Evolutionary conservation across 2,888 invertebrate genomes (phyloP).

Genomic region (Esperia sulphurella): DNA sequence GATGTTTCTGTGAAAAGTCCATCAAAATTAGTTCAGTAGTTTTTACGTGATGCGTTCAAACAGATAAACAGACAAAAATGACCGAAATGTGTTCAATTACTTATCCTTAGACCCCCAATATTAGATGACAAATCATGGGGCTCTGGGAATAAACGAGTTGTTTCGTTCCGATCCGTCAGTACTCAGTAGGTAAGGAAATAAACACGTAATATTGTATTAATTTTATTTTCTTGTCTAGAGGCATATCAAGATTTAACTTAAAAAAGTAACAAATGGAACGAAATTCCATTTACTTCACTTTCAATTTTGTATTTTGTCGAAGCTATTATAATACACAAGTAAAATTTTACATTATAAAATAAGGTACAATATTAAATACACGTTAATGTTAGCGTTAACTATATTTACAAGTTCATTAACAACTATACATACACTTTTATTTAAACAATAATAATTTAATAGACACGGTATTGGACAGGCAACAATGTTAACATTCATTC

Average conservation of each 20-base stretch:
- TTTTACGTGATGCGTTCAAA: no score
- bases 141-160: no score
- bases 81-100: no score
- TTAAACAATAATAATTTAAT: slow-evolving; percentile 72
- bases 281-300: slow-evolving; percentile 35
- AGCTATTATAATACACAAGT: slow-evolving; percentile 71
- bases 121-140: no score
- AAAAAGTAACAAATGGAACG: slow-evolving; percentile 39
- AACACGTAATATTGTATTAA: slow-evolving; percentile 1
- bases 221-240: slow-evolving; percentile 34
- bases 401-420: slow-evolving; percentile 69
- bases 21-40: no score
- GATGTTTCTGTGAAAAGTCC: no score
- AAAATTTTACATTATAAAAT: slow-evolving; percentile 71
- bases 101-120: no score
- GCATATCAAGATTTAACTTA: slow-evolving; percentile 23
- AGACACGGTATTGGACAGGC: slow-evolving; percentile 54
- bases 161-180: no score
- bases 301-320: slow-evolving; percentile 61
- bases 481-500: slow-evolving; percentile 65
- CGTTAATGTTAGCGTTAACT: slow-evolving; percentile 60
- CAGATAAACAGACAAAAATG: no score
- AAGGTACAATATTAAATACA: slow-evolving; percentile 75
- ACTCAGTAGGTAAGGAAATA: no score
- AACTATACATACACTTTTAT: slow-evolving; percentile 71